Conservation (phyloP, 2,888 invertebrate genomes). For the Crocallis elinguaria region DNA sequence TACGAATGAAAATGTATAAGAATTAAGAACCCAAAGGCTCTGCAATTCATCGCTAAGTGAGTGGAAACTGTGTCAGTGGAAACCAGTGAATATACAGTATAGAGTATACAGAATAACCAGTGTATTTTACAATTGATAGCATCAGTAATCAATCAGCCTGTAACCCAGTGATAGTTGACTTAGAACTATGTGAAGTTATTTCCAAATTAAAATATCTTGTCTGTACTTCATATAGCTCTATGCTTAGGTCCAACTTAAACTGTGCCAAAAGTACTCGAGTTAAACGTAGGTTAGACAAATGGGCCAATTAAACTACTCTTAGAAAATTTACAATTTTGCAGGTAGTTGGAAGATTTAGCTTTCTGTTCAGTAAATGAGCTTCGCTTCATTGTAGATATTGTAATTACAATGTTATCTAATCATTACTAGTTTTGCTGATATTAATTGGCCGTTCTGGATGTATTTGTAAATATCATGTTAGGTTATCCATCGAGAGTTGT, state of each 20-base stretch:
- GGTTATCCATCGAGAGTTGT: background rate
- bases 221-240: background rate
- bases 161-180: no score
- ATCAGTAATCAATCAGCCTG: no score
- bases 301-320: conserved; percentile 66
- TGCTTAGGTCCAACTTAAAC: background rate
- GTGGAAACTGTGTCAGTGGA: no score
- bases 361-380: conserved; percentile 65
- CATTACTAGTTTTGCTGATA: conserved; percentile 45
- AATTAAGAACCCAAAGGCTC: no score
- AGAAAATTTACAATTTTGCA: conserved; percentile 64
- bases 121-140: no score
- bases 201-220: background rate
- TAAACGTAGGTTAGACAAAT: conserved; percentile 52
- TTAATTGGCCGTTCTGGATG: conserved; percentile 11
- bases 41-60: no score
- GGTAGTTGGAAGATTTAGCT: conserved; percentile 66
- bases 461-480: conserved; percentile 9
- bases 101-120: no score
- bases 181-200: background rate
- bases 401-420: conserved; percentile 44
- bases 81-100: no score
- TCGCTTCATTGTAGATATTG: conserved; percentile 74
- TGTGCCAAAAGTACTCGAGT: conserved; percentile 21
- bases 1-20: no score